These are phyloP conservation scores for Excalfactoria chinensis DNA, from an alignment of 2,113 vertebrate species.

Conservation along the genomic window DNA sequence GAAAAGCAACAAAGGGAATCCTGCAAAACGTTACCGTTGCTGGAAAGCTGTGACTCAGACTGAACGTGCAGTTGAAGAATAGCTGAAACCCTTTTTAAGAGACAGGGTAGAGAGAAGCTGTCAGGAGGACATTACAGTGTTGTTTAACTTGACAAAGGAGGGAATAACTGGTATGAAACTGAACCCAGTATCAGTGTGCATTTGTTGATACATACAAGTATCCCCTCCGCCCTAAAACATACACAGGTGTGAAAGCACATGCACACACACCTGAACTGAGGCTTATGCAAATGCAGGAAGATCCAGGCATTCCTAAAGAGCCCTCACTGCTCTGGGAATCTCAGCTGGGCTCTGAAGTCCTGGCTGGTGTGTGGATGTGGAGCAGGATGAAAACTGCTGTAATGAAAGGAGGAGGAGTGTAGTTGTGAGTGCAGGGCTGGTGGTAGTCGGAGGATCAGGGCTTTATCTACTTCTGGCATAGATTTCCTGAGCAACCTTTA, in stretches of 20 bases:
- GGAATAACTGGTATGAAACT: slow-evolving; percentile 1
- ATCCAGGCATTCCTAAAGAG: neutral
- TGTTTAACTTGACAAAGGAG: slow-evolving; percentile 21
- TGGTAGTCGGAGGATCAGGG: neutral
- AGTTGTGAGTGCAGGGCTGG: neutral
- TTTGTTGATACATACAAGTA: neutral
- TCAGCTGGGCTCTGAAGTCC: neutral
- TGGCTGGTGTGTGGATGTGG: neutral
- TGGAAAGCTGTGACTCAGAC: neutral
- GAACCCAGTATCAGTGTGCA: neutral
- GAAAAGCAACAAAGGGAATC: slow-evolving; percentile 44
- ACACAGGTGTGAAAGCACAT: neutral
- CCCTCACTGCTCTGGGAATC: neutral
- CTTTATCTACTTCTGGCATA: neutral
- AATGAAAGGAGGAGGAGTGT: neutral
- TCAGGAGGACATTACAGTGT: neutral
- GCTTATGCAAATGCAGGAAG: neutral
- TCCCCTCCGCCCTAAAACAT: neutral
- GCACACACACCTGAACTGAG: neutral
- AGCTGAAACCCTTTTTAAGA: neutral
- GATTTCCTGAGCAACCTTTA: neutral
- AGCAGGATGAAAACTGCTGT: neutral
- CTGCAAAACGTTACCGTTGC: neutral
- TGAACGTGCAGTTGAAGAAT: neutral
- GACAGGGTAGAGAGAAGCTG: neutral